Percentiles rank a stretch among this genome's conserved stretches.
phyloP scores from a whole-genome alignment of 2,888 invertebrate genomes.

The Brachylomia viminalis region DNA sequence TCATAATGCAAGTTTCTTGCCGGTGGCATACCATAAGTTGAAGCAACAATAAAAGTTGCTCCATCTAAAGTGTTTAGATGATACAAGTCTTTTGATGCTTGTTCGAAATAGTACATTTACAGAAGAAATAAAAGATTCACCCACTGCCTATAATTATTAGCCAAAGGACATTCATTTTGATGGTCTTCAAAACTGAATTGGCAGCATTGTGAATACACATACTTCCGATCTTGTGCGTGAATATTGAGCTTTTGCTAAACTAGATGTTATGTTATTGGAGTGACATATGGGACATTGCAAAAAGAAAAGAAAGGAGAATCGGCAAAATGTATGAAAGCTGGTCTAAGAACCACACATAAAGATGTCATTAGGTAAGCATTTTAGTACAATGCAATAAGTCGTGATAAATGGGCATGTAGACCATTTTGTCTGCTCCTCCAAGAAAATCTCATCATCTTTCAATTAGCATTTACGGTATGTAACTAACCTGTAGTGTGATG shows the following conservation, averaged over 20 bases:
- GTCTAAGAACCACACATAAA: not conserved
- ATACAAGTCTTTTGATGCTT: not conserved
- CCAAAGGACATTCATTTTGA: not conserved
- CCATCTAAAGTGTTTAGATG: not conserved
- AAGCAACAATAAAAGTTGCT: not conserved
- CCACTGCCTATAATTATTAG: not conserved
- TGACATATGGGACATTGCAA: not conserved
- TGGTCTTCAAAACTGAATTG: not conserved
- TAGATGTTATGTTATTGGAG: not conserved
- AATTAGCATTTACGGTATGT: not conserved
- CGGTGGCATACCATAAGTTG: not conserved
- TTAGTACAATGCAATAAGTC: not conserved
- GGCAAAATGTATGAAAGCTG: not conserved
- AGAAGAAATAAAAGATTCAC: not conserved
- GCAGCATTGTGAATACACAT: not conserved
- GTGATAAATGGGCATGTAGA: not conserved
- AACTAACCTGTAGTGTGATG: conserved; percentile 98
- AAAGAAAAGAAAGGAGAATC: too few relatives aligned
- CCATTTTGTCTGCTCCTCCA: not conserved
- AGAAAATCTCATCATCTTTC: not conserved
- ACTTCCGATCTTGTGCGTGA: not conserved
- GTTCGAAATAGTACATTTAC: not conserved
- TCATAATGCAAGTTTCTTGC: not conserved
- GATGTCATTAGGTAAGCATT: not conserved
- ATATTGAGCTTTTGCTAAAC: not conserved